phyloP scores from a whole-genome alignment of 2,113 vertebrate genomes.

The Halichoeres trimaculatus region DNA sequence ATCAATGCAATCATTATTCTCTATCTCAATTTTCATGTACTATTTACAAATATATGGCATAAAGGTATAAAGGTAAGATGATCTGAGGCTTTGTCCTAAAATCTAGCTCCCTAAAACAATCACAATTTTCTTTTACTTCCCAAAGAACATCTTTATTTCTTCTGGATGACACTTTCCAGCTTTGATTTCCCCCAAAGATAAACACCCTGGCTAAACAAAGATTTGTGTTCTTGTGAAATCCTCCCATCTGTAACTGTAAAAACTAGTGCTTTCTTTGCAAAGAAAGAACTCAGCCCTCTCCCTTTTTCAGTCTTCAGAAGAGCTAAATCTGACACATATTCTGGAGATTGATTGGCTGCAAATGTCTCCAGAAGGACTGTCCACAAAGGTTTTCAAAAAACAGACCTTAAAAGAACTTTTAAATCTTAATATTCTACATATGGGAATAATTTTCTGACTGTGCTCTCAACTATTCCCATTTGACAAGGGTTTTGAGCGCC shows the following conservation, averaged over 20 bases:
- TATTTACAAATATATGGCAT: not conserved
- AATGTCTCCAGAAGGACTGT: constrained; percentile 2
- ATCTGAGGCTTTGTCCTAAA: constrained; percentile 20
- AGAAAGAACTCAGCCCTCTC: not conserved
- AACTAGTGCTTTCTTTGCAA: constrained; percentile 1
- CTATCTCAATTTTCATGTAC: not conserved
- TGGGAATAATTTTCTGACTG: constrained; percentile 14
- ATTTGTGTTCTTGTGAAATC: constrained; percentile 5
- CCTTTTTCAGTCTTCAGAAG: not conserved
- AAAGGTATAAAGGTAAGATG: too few relatives aligned
- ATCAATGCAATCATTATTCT: constrained; percentile 1
- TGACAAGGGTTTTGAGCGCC: constrained; percentile 1
- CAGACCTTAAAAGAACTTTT: not conserved
- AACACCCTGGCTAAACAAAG: constrained; percentile 15
- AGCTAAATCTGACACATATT: not conserved
- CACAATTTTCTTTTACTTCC: constrained; percentile 34
- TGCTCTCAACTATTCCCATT: constrained; percentile 9
- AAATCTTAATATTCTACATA: constrained; percentile 19
- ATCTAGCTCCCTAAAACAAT: constrained; percentile 18
- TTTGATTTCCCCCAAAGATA: constrained; percentile 22
- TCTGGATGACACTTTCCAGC: constrained; percentile 21
- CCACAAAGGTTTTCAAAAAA: constrained; percentile 4
- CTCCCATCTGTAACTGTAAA: constrained; percentile 8
- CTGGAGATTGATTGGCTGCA: not conserved
- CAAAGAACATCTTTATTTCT: constrained; percentile 28